Base-by-base conservation (phyloP, 2,113 vertebrate species). In the Odocoileus virginianus region DNA sequence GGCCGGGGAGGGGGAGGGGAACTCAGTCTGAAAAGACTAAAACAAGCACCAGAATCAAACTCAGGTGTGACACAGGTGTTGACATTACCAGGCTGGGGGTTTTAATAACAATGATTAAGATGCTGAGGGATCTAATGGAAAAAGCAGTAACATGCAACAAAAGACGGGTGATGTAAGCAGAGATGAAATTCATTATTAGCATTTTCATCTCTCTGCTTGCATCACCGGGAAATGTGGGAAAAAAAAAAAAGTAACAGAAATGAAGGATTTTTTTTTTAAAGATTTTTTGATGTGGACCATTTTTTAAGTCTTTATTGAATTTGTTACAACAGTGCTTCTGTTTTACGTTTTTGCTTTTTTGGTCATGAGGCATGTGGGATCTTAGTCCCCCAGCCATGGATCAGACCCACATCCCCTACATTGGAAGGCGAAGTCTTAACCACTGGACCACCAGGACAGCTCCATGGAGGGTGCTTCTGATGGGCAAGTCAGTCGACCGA, bases 101-200 rank as follows among this genome's bases (percentile, higher is more conserved):
- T 50, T 33, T 74, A 43, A 76, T 8, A 47, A 54, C 47, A 21
- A 45, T 8, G 76, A 67, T 52, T 25, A 12, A 52, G 40, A 30
- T 52, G 47, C 25, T 43, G 40, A 94, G 23, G 19, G 60, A 1
- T 8, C 64, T 60, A 52, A 50, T 3, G 36, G 17, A 47, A 58
- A 64, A 81, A 58, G 17, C 11, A 40, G n/a, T 10, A 50, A 19
- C 21, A 5, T 7, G 58, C 5, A 2, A 6, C 7, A 50, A 57
- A 28, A 89, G 67, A 58, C 7, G n/a, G 74, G 14, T 11, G 33
- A 33, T 1, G 19, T 30, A 47, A 79, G 40, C 81, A 47, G 74
- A 83, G 55, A 61, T 3, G 5, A 40, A 28, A 12, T 3, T 1
- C 64, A 36, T 6, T 3, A 6, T 1, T 6, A 11, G 67, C n/a